Base-by-base conservation (phyloP, 1,140 invertebrate species). In the Pseudoatta argentina region DNA sequence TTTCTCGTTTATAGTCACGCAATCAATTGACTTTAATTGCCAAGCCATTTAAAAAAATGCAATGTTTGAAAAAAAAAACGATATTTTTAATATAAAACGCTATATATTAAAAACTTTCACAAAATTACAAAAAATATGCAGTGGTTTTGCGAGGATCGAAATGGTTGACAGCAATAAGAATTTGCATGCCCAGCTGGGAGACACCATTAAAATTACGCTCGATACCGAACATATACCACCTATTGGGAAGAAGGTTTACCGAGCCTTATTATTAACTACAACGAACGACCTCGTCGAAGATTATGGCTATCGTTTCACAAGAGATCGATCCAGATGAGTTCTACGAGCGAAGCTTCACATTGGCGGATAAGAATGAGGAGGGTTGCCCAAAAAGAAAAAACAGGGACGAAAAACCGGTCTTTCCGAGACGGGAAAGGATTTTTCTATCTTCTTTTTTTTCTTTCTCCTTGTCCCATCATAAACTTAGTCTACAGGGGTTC, bases 331-430 rank as follows among this genome's bases (percentile, higher is more conserved):
- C 79, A 63, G 69, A 83, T 83, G 85, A 61, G 66, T 82, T 85
- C 39, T 61, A 63, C 79, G 16, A 57, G 61, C 63, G 85, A 24
- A 63, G 79, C 69, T 61, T 73, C 55, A 83, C 30, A 51, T 81
- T 55, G 79, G 59, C 73, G 88, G 69, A 12, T 57, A 48, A 69
- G 71, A 83, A 72, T 57, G 76, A 67, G 76, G 87, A 76, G 77
- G 72, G 71, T 66, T 73, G 72, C 69, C 53, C 61, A 85, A 78
- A 90, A 86, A 57, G 63, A 61, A 90, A 55, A 90, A 75, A 76
- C 78, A 64, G 71, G 78, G 64, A 85, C 57, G 86, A 81, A 86
- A 88, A 91, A 91, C 89, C 89, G 89, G 89, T 91, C 86, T 78
- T 86, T 67, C 27, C 75, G 82, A 77, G 88, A 88, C 69, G 61